Conservation (phyloP, 2,113 vertebrate genomes). For the Dipodomys merriami region DNA sequence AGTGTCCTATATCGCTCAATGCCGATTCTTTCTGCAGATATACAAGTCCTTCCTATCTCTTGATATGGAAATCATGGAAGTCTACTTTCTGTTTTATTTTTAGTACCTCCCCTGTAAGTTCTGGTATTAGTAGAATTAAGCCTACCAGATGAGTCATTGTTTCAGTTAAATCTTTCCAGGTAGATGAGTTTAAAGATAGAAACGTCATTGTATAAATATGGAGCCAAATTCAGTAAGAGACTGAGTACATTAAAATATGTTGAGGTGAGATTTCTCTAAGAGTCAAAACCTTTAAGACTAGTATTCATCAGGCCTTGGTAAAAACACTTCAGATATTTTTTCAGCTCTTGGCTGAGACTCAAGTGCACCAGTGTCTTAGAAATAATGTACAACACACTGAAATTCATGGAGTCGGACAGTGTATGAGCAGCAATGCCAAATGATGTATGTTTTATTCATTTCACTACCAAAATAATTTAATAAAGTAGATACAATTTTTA, state of each 20-base stretch:
- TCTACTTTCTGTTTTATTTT: slow-evolving; percentile 18
- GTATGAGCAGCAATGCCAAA: not conserved
- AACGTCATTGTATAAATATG: slow-evolving; percentile 29
- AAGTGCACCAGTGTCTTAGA: not conserved
- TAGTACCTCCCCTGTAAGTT: not conserved
- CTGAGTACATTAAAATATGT: slow-evolving; percentile 17
- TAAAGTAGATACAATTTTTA: not conserved
- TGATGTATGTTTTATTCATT: not conserved
- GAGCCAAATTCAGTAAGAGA: not conserved
- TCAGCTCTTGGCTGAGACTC: not conserved
- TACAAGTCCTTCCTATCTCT: not conserved
- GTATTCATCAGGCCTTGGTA: not conserved
- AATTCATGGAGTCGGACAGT: not conserved
- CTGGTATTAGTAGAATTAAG: not conserved
- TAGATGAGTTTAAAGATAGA: slow-evolving; percentile 10
- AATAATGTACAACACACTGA: not conserved
- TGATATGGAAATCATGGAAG: not conserved
- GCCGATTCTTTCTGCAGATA: not conserved
- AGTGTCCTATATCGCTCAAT: not conserved
- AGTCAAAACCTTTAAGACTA: not conserved
- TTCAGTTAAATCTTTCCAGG: not conserved
- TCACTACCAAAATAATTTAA: slow-evolving; percentile 1
- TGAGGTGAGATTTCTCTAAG: not conserved
- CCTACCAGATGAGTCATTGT: not conserved
- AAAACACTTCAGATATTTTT: slow-evolving; percentile 22